Evolutionary conservation across 2,888 invertebrate species (phyloP).

Genomic region (Dryobota labecula): DNA sequence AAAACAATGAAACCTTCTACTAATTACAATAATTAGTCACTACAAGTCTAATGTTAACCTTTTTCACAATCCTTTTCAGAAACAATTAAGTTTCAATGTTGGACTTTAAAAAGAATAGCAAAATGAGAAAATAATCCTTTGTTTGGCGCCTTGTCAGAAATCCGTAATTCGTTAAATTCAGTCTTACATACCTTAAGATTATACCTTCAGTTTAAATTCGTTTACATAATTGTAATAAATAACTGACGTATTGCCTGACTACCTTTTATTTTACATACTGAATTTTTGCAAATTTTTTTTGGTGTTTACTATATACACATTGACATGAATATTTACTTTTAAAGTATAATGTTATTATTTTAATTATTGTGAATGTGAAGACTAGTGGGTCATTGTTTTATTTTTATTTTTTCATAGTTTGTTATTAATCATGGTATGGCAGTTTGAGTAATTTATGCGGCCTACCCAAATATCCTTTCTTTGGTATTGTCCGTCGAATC

Average conservation of each 20-base stretch:
- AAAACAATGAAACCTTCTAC: background rate
- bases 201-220: background rate
- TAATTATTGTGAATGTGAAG: too few species aligned
- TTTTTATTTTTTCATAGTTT: too few species aligned
- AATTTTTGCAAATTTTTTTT: too few species aligned
- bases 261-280: too few species aligned
- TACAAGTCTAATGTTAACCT: slow-evolving; percentile 2
- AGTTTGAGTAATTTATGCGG: too few species aligned
- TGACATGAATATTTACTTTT: too few species aligned
- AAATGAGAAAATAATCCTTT: slow-evolving; percentile 11
- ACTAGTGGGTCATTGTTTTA: too few species aligned
- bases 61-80: background rate
- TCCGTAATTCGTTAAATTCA: background rate
- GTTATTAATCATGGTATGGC: too few species aligned
- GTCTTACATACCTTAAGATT: background rate
- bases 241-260: background rate
- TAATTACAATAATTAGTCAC: slow-evolving; percentile 29
- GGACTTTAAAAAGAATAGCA: background rate
- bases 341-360: too few species aligned
- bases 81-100: slow-evolving; percentile 6
- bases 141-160: background rate
- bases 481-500: too few species aligned
- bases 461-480: too few species aligned
- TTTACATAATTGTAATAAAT: background rate
- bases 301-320: too few species aligned